Evolutionary conservation across 2,888 invertebrate species (phyloP).

Genomic region (Oscheius onirici): DNA sequence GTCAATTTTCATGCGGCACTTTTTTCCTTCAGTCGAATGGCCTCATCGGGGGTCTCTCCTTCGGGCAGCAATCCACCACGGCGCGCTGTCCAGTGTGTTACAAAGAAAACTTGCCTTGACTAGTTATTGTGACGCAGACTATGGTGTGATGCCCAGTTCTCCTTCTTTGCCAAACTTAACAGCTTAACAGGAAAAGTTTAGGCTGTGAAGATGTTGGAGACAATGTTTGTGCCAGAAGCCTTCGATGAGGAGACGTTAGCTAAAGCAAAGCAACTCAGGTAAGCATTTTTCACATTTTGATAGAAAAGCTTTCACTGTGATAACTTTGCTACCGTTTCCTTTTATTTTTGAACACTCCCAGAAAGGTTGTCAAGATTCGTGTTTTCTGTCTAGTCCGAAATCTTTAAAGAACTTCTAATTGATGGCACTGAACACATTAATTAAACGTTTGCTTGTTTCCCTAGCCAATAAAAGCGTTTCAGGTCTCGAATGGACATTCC

Average conservation of each 20-base stretch:
- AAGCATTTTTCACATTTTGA: constrained; percentile 17
- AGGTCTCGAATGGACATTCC: constrained; percentile 42
- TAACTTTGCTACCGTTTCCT: too few relatives aligned
- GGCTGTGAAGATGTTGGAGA: constrained; percentile 24
- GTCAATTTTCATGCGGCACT: constrained; percentile 13
- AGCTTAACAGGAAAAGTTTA: not conserved
- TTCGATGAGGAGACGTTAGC: constrained; percentile 47
- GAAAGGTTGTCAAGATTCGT: too few relatives aligned
- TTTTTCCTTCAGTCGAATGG: not conserved
- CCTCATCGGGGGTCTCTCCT: too few relatives aligned
- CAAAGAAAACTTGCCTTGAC: not conserved
- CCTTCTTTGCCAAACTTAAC: not conserved
- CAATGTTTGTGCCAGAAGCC: constrained; percentile 45
- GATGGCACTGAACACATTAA: not conserved
- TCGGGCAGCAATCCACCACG: too few relatives aligned
- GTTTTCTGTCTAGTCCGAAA: too few relatives aligned
- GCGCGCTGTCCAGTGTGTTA: too few relatives aligned
- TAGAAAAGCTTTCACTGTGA: not conserved
- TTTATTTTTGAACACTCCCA: not conserved
- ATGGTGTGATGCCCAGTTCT: not conserved
- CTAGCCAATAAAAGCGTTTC: not conserved
- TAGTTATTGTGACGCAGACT: constrained; percentile 6
- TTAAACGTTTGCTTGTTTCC: not conserved
- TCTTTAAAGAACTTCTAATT: not conserved
- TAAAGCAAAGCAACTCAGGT: constrained; percentile 47